Evolutionary conservation across 1,140 invertebrate genomes (phyloP).

Genomic region (Maniola jurtina): DNA sequence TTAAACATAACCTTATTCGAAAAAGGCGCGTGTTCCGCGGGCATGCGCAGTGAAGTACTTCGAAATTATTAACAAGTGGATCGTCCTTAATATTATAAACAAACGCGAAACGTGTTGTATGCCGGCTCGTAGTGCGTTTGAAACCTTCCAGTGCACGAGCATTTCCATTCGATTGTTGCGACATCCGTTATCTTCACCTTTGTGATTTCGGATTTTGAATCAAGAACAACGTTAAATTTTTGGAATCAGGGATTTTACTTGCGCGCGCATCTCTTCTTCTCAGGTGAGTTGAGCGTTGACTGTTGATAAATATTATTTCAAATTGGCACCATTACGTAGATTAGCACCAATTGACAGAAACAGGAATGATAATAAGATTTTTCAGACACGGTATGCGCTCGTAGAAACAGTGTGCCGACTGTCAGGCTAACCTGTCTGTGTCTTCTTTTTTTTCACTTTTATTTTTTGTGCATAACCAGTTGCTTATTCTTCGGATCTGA

Average conservation of each 20-base stretch:
- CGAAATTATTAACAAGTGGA: conserved; percentile 67
- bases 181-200: conserved; percentile 14
- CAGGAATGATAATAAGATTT: neutral
- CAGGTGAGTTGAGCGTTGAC: conserved; percentile 52
- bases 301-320: conserved; percentile 9
- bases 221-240: conserved; percentile 69
- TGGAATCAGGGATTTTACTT: conserved; percentile 68
- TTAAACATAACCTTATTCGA: conserved; percentile 73
- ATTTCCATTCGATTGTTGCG: conserved; percentile 11
- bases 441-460: conserved; percentile 39
- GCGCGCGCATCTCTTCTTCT: conserved; percentile 69
- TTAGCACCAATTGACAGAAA: too few species aligned
- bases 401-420: too few species aligned
- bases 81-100: conserved; percentile 68
- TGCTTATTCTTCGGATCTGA: conserved; percentile 45
- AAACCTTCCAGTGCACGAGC: conserved; percentile 52
- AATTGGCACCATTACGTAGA: neutral
- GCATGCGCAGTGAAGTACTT: conserved; percentile 68
- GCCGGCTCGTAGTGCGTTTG: conserved; percentile 45
- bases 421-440: neutral
- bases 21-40: conserved; percentile 65
- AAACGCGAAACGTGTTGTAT: conserved; percentile 58
- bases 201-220: conserved; percentile 46
- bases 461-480: conserved; percentile 45
- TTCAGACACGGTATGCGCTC: neutral